Evolutionary conservation across 2,888 invertebrate genomes (phyloP).

Genomic region (Amiota minor): DNA sequence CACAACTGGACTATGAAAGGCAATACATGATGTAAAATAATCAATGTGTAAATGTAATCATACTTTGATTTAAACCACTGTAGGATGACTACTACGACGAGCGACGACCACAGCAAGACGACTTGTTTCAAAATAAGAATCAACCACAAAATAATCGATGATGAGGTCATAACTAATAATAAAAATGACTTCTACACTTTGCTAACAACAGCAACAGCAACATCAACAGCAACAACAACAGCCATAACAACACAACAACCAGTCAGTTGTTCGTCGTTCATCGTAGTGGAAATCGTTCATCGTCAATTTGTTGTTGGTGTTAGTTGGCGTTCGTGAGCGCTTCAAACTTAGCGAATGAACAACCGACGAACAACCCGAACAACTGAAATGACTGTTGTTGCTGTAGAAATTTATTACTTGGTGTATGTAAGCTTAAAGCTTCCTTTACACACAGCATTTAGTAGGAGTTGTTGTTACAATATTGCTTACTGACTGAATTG

Average conservation of each 20-base stretch:
- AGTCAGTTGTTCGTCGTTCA: too few relatives aligned
- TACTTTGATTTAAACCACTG: not conserved
- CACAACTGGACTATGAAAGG: too few relatives aligned
- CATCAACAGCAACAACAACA: constrained; percentile 36
- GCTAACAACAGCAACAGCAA: constrained; percentile 39
- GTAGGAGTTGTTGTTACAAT: too few relatives aligned
- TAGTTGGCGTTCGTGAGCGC: constrained; percentile 25
- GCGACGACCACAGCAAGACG: constrained; percentile 43
- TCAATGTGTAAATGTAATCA: too few relatives aligned
- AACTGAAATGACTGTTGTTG: not conserved
- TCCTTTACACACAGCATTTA: not conserved
- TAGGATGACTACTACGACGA: not conserved
- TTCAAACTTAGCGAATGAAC: not conserved
- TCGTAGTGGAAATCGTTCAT: too few relatives aligned
- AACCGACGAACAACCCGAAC: not conserved
- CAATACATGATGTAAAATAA: too few relatives aligned
- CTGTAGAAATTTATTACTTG: not conserved
- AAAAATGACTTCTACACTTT: constrained; percentile 66
- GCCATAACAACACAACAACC: constrained; percentile 38
- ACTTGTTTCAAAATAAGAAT: constrained; percentile 66
- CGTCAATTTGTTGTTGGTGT: too few relatives aligned
- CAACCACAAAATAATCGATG: constrained; percentile 73
- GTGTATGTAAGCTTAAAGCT: constrained; percentile 4
- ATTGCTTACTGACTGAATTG: too few relatives aligned
- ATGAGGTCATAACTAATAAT: constrained; percentile 75